Evolutionary conservation across 92 coral and sea anemone genomes (phyloP).

Genomic region (Heteractis magnifica): DNA sequence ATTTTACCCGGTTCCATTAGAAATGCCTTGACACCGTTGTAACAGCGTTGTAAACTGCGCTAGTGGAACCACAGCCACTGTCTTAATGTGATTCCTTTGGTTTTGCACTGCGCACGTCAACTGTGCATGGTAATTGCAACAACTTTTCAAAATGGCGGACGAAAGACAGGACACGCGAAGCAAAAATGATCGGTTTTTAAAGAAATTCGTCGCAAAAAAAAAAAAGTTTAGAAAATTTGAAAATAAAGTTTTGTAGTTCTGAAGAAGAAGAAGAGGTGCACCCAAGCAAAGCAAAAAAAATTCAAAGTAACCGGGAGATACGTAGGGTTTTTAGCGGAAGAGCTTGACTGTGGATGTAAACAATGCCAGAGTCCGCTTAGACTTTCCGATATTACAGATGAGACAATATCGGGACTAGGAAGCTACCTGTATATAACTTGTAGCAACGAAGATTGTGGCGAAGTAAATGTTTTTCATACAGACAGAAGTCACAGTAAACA

Average conservation of each 20-base stretch:
- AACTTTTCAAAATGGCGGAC: background rate
- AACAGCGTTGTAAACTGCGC: no score
- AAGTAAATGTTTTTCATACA: slow-evolving; percentile 30
- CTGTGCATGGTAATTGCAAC: slow-evolving; percentile 14
- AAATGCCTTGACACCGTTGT: no score
- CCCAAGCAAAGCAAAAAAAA: slow-evolving; percentile 3
- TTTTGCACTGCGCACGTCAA: no score
- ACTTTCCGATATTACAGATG: slow-evolving; percentile 25
- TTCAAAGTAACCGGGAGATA: slow-evolving; percentile 26
- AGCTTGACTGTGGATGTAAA: slow-evolving; percentile 34
- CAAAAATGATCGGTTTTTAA: background rate
- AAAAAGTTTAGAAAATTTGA: background rate
- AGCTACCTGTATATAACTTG: slow-evolving; percentile 32
- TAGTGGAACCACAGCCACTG: no score
- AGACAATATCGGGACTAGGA: slow-evolving; percentile 44
- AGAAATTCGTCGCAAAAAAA: background rate
- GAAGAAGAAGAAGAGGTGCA: background rate
- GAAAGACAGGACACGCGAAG: background rate
- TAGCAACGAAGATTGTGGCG: slow-evolving; percentile 37
- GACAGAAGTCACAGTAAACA: slow-evolving; percentile 16
- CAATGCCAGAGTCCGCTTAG: slow-evolving; percentile 22
- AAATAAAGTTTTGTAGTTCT: background rate
- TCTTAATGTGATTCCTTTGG: slow-evolving; percentile 18
- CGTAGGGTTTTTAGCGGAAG: slow-evolving; percentile 33
- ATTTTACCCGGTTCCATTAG: no score